Base-by-base conservation (phyloP, 1,140 invertebrate species). In the Bombus huntii region DNA sequence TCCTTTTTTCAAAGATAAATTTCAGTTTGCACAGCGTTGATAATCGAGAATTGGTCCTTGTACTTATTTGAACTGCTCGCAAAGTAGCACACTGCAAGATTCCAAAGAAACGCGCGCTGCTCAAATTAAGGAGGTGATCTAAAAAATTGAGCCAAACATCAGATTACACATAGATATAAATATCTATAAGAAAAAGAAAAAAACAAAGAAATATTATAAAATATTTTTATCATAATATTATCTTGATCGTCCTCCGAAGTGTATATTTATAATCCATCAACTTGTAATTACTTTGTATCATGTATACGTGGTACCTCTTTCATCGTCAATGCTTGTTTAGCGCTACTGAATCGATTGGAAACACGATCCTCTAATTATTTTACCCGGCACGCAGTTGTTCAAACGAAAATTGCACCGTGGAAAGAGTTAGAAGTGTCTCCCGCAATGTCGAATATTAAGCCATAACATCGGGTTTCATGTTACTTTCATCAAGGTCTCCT, bases 311-410 rank as follows among this genome's bases (percentile, higher is more conserved):
- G 5, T 75, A 57, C 57, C 74, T 59, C 37, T 76, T 59, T 76
- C 22, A 39, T 13, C 34, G 2, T 34, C 37, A 3, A 76, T 28
- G 53, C 74, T 39, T 57, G 34, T 76, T 76, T 76, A 28, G 37
- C 34, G 59, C 28, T 76, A 8, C 53, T 31, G 34, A 10, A 76
- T 76, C 74, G 74, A 76, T 76, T 8, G 47, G 77, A 79, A 79
- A 71, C n/a, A 34, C 25, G 81, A 82, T 82, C 53, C 57, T 31
- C 62, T 70, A 84, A 78, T 70, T 68, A 68, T 78, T 71, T 42
- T 22, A n/a, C n/a, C 18, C 65, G 15, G 28, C 10, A 5, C 18
- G n/a, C 25, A 44, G 59, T 78, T 44, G 37, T n/a, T 73, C 57
- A 13, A 37, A 66, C 57, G 42, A 75, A 76, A 47, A 75, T 80